Percentiles rank a stretch among this genome's conserved stretches.
These are phyloP conservation scores for Drosophila hamatofila DNA, from an alignment of 2,888 invertebrate species.

Conservation along the genomic window DNA sequence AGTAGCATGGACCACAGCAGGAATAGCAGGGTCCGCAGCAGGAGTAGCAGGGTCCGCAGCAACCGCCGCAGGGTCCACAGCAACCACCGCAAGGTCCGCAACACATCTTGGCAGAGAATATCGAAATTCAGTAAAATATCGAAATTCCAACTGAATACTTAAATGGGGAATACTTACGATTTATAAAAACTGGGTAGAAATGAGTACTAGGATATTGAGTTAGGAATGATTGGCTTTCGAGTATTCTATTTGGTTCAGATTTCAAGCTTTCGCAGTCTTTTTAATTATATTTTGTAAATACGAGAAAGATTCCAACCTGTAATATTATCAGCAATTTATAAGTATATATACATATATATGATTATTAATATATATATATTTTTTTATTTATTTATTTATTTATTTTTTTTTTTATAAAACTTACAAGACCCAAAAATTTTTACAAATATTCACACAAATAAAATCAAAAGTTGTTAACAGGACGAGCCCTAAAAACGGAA, in stretches of 20 bases:
- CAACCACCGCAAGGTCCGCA: constrained; percentile 8
- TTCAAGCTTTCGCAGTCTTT: neutral
- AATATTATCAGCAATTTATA: neutral
- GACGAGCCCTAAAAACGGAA: constrained; percentile 1
- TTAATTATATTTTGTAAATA: neutral
- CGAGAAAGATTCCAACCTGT: constrained; percentile 8
- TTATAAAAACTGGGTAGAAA: neutral
- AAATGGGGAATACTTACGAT: neutral
- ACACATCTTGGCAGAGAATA: constrained; percentile 4
- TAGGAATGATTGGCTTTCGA: neutral
- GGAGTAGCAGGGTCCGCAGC: neutral
- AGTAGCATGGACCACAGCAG: neutral
- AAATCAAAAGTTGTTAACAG: constrained; percentile 5
- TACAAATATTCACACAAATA: constrained; percentile 27
- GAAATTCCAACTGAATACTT: neutral
- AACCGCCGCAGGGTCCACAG: neutral
- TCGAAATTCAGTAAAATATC: neutral
- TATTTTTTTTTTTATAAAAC: neutral
- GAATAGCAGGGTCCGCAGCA: constrained; percentile 11
- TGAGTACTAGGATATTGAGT: neutral
- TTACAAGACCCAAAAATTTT: constrained; percentile 19
- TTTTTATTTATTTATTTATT: too few relatives aligned
- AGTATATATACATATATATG: too few relatives aligned
- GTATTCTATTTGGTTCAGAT: neutral
- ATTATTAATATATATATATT: too few relatives aligned